phyloP scores from a whole-genome alignment of 1,140 invertebrate genomes.

The Schmidtea mediterranea region DNA sequence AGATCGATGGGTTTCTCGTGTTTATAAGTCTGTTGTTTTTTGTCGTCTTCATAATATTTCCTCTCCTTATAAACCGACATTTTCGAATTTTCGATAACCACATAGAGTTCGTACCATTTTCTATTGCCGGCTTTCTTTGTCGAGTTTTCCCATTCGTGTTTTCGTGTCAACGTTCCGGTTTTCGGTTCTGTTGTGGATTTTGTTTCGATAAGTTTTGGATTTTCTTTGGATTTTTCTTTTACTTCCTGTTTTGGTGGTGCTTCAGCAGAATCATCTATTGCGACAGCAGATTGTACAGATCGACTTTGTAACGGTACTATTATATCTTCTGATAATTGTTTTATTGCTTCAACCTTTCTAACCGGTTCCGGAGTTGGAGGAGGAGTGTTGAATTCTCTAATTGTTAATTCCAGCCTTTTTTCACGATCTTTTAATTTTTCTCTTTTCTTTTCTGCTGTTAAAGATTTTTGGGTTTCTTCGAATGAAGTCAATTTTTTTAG shows the following conservation, averaged over 20 bases:
- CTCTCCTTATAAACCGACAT: constrained; percentile 70
- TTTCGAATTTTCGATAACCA: constrained; percentile 43
- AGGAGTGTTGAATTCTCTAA: no score
- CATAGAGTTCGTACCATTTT: constrained; percentile 69
- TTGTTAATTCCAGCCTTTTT: no score
- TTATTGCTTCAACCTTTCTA: no score
- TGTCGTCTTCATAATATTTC: constrained; percentile 33
- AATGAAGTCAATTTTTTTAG: constrained; percentile 70
- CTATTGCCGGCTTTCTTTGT: constrained; percentile 65
- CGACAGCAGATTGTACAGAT: no score
- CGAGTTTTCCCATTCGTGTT: constrained; percentile 80
- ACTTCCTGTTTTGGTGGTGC: neutral
- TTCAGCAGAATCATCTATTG: no score
- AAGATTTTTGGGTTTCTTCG: no score
- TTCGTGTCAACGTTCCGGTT: constrained; percentile 54
- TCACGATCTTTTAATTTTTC: no score
- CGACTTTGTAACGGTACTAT: neutral
- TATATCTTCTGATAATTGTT: neutral
- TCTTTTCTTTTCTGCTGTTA: no score
- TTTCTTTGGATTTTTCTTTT: neutral
- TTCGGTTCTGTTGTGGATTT: no score
- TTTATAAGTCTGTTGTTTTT: constrained; percentile 25
- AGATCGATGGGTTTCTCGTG: constrained; percentile 59
- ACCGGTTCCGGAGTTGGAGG: no score
- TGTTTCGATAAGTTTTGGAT: no score